Evolutionary conservation across 2,797 vertebrate species (phyloP).

Genomic region (Harpagifer antarcticus): DNA sequence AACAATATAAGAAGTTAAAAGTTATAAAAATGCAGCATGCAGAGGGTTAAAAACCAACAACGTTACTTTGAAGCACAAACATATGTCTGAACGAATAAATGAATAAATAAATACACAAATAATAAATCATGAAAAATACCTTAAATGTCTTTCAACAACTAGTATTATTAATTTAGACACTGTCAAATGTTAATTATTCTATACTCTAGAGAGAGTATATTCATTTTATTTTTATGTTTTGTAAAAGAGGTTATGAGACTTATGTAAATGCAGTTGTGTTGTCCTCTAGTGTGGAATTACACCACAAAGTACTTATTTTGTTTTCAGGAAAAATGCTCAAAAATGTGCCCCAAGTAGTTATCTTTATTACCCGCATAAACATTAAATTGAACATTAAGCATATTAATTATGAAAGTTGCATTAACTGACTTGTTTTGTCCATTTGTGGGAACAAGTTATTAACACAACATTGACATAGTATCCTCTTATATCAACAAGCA

Average conservation of each 20-base stretch:
- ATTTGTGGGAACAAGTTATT: neutral
- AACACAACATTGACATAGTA: neutral
- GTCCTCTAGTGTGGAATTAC: neutral
- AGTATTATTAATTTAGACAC: neutral
- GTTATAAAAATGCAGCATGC: too few relatives aligned
- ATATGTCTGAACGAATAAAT: too few relatives aligned
- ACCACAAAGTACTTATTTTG: neutral
- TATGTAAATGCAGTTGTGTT: neutral
- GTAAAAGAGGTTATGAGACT: neutral
- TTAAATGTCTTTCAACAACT: too few relatives aligned
- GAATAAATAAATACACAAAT: too few relatives aligned
- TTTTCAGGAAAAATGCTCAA: neutral
- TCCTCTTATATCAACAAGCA: neutral
- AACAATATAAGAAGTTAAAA: too few relatives aligned
- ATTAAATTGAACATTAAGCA: neutral
- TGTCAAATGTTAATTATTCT: neutral
- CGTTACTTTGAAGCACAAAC: too few relatives aligned
- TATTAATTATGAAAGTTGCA: slow-evolving; percentile 2
- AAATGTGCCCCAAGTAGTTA: neutral
- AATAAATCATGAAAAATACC: too few relatives aligned
- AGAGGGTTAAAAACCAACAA: too few relatives aligned
- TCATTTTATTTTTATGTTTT: neutral
- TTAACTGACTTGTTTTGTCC: neutral
- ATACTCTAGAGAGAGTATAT: neutral
- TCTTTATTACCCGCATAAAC: neutral